Evolutionary conservation across 2,113 vertebrate species (phyloP).

Genomic region (Ammodytes dubius): DNA sequence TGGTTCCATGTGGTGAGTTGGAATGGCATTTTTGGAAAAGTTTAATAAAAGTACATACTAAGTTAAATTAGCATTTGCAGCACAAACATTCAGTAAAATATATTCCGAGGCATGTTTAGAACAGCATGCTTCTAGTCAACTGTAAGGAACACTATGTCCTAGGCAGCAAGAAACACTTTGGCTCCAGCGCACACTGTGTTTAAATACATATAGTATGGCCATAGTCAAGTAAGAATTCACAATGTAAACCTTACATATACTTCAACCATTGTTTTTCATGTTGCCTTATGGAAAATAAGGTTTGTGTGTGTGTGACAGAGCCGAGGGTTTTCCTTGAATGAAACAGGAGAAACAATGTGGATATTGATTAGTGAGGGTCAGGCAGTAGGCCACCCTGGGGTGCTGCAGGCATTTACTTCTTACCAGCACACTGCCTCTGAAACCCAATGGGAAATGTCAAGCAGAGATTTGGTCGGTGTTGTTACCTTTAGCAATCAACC

Average conservation of each 20-base stretch:
- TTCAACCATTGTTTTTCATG: neutral
- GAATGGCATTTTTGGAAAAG: too few relatives aligned
- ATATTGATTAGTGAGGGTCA: conserved; percentile 5
- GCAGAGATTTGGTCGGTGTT: neutral
- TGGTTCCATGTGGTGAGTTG: too few relatives aligned
- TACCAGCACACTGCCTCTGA: neutral
- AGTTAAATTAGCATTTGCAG: neutral
- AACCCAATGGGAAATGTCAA: neutral
- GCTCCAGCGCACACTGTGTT: neutral
- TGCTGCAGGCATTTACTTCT: neutral
- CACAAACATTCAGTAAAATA: neutral
- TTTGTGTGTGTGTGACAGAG: neutral
- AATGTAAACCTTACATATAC: neutral
- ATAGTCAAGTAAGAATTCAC: neutral
- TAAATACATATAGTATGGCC: neutral
- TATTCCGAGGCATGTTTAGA: neutral
- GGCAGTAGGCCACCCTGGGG: neutral
- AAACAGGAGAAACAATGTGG: conserved; percentile 1
- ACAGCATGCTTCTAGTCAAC: neutral
- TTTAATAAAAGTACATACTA: too few relatives aligned
- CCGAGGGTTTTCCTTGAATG: neutral
- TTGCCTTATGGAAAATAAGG: neutral
- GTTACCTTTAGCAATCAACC: neutral
- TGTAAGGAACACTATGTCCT: too few relatives aligned
- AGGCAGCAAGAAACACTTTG: neutral